These are phyloP conservation scores for Synergus japonicus DNA, from an alignment of 2,888 invertebrate species.

Conservation along the genomic window DNA sequence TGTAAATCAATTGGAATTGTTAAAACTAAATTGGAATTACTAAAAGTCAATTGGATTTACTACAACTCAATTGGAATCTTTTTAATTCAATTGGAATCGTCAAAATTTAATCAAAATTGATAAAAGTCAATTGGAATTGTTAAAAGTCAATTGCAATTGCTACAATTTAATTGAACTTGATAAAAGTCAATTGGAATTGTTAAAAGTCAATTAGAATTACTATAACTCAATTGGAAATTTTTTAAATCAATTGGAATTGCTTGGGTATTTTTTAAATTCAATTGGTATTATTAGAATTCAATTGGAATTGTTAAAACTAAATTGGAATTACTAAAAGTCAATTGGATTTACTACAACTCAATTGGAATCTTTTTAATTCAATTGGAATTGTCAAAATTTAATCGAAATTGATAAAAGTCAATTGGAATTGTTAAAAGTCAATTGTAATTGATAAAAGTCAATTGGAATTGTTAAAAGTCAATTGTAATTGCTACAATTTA, in stretches of 20 bases:
- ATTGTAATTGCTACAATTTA: not conserved
- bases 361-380: not conserved
- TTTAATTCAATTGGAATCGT: not conserved
- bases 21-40: not conserved
- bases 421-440: not conserved
- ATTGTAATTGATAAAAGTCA: too few relatives aligned
- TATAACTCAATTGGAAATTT: too few relatives aligned
- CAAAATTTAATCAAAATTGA: too few relatives aligned
- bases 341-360: not conserved
- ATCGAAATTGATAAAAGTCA: not conserved
- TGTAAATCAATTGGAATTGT: too few relatives aligned
- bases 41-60: not conserved
- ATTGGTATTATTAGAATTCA: too few relatives aligned
- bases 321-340: not conserved
- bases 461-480: not conserved
- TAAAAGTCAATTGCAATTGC: not conserved
- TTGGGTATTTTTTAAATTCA: too few relatives aligned
- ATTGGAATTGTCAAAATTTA: not conserved
- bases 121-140: not conserved
- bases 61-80: not conserved
- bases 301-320: not conserved
- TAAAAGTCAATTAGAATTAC: not conserved
- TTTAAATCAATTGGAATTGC: too few relatives aligned
- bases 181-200: not conserved
- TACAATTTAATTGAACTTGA: not conserved